phyloP scores from a whole-genome alignment of 2,113 vertebrate genomes.

The Erythrocercus mccallii region DNA sequence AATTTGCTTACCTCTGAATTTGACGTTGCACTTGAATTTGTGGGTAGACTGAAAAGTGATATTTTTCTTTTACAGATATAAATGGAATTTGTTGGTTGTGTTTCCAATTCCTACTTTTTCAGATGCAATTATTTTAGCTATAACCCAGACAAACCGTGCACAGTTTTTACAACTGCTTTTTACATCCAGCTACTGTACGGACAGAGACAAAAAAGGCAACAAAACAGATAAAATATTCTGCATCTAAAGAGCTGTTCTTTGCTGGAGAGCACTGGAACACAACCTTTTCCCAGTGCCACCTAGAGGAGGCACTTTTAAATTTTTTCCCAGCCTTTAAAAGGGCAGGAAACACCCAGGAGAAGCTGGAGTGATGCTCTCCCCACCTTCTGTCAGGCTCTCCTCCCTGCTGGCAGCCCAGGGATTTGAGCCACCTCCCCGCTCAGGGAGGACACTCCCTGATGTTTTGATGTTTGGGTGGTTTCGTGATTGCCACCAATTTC shows the following conservation, averaged over 20 bases:
- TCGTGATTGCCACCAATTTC: conserved; percentile 77
- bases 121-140: neutral
- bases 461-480: conserved; percentile 82
- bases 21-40: neutral
- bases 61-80: neutral
- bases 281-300: neutral
- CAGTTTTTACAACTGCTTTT: neutral
- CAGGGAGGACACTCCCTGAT: conserved; percentile 10
- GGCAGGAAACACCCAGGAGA: neutral
- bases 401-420: conserved; percentile 29
- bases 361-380: neutral
- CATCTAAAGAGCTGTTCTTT: neutral
- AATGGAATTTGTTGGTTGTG: neutral
- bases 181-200: accelerated
- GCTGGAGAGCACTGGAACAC: neutral
- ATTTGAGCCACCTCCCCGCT: conserved; percentile 49
- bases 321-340: neutral
- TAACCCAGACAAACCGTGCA: neutral
- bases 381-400: neutral
- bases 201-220: neutral
- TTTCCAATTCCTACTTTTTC: neutral
- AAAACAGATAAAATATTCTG: neutral
- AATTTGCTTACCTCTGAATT: neutral
- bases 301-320: neutral
- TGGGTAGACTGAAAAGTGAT: neutral